phyloP scores from a whole-genome alignment of 2,888 invertebrate species.

The Polydrusus cervinus region DNA sequence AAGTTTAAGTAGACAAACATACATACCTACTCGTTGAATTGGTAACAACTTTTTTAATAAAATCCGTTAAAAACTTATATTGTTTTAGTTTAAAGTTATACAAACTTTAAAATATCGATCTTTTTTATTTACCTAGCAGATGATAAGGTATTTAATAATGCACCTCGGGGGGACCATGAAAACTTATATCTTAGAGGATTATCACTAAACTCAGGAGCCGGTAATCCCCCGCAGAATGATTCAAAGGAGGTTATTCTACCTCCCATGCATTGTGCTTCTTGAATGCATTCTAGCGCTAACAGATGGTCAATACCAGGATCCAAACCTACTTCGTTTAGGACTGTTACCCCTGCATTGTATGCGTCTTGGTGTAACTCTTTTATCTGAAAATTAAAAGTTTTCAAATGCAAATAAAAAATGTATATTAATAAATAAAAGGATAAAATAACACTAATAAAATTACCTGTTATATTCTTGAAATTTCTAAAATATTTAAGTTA shows the following conservation, averaged over 20 bases:
- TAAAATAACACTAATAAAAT: too few relatives aligned
- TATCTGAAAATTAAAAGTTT: constrained; percentile 34
- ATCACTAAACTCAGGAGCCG: constrained; percentile 96
- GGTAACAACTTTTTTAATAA: too few relatives aligned
- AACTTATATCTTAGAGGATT: constrained; percentile 94
- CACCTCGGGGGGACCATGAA: constrained; percentile 97
- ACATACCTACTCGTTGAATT: too few relatives aligned
- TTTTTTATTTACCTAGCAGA: constrained; percentile 84
- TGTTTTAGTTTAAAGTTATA: too few relatives aligned
- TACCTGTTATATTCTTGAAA: too few relatives aligned
- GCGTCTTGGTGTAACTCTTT: constrained; percentile 86
- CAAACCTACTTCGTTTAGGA: constrained; percentile 96
- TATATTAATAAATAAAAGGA: too few relatives aligned
- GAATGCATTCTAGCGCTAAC: constrained; percentile 96
- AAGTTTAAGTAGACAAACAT: too few relatives aligned
- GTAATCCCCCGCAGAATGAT: constrained; percentile 97
- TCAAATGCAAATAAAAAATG: background rate
- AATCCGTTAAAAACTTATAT: too few relatives aligned
- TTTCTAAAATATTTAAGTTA: too few relatives aligned
- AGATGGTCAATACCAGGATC: constrained; percentile 94
- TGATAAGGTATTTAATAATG: constrained; percentile 90
- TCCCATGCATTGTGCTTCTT: constrained; percentile 90
- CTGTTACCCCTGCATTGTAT: constrained; percentile 89
- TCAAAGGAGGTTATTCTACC: constrained; percentile 96
- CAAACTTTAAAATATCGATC: too few relatives aligned